Base-by-base conservation (phyloP, 2,888 invertebrate genomes). In the Anticlea derivata region DNA sequence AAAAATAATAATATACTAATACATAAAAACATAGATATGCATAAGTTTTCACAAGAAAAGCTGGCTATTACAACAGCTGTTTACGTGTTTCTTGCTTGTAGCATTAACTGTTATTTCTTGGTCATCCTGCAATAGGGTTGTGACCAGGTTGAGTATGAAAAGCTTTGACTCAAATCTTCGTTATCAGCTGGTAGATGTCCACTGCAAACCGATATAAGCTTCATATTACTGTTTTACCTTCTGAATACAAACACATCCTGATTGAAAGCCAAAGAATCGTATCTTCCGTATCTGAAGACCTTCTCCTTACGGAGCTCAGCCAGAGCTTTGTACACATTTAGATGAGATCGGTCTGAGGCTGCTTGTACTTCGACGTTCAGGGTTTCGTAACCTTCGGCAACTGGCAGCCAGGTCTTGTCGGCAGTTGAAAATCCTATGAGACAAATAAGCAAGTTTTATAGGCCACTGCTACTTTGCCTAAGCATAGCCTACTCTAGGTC, bases 341-440 rank as follows among this genome's bases (percentile, higher is more conserved):
- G 92, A 58, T 94, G 93, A 17, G 94, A 94, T 23, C 82, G 80
- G 0, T 74, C 69, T 0, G 78, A 76, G 4, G 69, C 64, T 48
- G 73, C 85, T 70, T 95, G 92, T 0, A 70, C 83, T 53, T 88
- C 87, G 0, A 94, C 91, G 65, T 95, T 95, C 20, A 93, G 68
- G 0, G 69, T 82, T 58, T 83, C 80, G 65, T 93, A 95, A 56
- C 94, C 93, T 0, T 90, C 80, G 39, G 94, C 91, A 0, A 95
- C 92, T 1, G 95, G 95, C 6, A 95, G 71, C 95, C 95, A 95
- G 0, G 95, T 92, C 1, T 75, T 80, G 0, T 80, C 83, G 5
- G 78, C 87, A 0, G 77, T 86, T 0, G 94, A 93, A 67, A 95
- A 95, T 7, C 94, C 94, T 87, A 20, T n/a, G 48, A 51, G 30